Percentiles rank a stretch among this genome's conserved stretches.
Evolutionary conservation across 1,140 invertebrate genomes (phyloP).

Genomic region (Drosophila takahashii): DNA sequence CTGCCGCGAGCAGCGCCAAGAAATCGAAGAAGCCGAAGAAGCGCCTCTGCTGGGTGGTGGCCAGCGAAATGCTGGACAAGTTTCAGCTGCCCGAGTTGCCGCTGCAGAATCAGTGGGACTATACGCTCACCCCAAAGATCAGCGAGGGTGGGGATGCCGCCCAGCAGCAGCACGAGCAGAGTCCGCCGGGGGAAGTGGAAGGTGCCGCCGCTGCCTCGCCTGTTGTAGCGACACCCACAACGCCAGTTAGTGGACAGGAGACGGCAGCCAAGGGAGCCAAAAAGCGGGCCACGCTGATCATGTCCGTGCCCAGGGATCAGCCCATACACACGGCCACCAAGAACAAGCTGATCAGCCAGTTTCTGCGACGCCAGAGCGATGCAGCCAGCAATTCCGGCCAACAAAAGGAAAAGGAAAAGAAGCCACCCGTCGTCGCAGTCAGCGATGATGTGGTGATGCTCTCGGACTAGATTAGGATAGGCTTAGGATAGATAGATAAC

Average conservation of each 20-base stretch:
- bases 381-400: conserved; percentile 8
- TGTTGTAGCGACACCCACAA: conserved; percentile 4
- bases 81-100: conserved; percentile 86
- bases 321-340: conserved; percentile 65
- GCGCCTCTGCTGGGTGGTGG: conserved; percentile 89
- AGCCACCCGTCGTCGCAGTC: not conserved
- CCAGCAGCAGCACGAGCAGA: conserved; percentile 34
- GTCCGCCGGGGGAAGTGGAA: conserved; percentile 23
- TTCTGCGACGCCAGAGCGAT: conserved; percentile 85
- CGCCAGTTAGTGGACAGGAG: conserved; percentile 16
- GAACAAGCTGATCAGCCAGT: conserved; percentile 86
- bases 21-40: conserved; percentile 86
- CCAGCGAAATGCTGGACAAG: conserved; percentile 86
- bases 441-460: conserved; percentile 60
- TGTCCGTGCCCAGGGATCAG: conserved; percentile 78
- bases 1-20: conserved; percentile 62
- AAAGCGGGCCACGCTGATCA: conserved; percentile 83
- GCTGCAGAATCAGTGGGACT: conserved; percentile 87
- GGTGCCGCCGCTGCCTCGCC: not conserved
- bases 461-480: conserved; percentile 63
- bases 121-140: conserved; percentile 84
- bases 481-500: not conserved
- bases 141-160: conserved; percentile 31
- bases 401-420: not conserved
- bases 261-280: conserved; percentile 57